Percentiles rank a stretch among this genome's conserved stretches.
Evolutionary conservation across 2,888 invertebrate species (phyloP).

Genomic region (Prenolepis imparis): DNA sequence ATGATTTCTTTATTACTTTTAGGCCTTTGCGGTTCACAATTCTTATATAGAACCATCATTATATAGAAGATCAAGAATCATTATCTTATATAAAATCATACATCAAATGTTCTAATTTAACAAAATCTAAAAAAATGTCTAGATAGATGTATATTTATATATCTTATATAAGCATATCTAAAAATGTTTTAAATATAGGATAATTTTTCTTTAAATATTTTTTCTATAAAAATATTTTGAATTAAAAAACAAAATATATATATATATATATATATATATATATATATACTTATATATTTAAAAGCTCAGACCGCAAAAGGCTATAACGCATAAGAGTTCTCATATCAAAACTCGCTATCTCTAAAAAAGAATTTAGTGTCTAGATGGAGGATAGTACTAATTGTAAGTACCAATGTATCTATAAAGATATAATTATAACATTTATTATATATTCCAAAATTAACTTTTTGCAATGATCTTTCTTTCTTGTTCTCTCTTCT

Average conservation of each 20-base stretch:
- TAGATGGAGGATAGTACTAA: not conserved
- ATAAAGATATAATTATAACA: not conserved
- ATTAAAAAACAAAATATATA: not conserved
- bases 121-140: not conserved
- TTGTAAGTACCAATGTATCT: not conserved
- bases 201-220: not conserved
- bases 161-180: not conserved
- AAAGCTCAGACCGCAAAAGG: not conserved
- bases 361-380: not conserved
- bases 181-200: not conserved
- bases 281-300: not conserved
- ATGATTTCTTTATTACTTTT: conserved; percentile 29
- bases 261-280: not conserved
- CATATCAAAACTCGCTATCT: conserved; percentile 10
- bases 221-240: not conserved
- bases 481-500: not conserved
- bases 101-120: not conserved
- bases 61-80: too few species aligned
- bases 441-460: not conserved
- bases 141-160: not conserved
- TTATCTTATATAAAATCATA: not conserved
- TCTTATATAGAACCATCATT: not conserved
- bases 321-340: not conserved
- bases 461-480: not conserved
- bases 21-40: conserved; percentile 10